Percentiles rank a stretch among this genome's conserved stretches.
These are phyloP conservation scores for Carlito syrichta DNA, from an alignment of 2,113 vertebrate genomes.

Conservation along the genomic window DNA sequence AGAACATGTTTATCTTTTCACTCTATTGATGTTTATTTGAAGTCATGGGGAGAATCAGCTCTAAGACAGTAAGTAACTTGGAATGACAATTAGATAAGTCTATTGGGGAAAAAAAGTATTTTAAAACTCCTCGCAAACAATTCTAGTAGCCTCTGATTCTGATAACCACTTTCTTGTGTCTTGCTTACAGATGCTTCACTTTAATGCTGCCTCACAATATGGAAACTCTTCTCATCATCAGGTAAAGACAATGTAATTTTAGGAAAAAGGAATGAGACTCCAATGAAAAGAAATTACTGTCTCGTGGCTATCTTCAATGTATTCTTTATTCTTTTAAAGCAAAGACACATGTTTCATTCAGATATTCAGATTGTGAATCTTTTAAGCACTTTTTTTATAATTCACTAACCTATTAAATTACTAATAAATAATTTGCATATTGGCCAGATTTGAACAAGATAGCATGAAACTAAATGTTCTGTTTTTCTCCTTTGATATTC, in stretches of 20 bases:
- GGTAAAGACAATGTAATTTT: slow-evolving; percentile 25
- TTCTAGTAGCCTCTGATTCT: neutral
- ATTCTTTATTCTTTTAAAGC: neutral
- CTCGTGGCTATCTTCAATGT: too few species aligned
- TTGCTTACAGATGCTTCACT: slow-evolving; percentile 35
- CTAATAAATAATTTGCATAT: neutral
- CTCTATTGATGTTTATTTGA: neutral
- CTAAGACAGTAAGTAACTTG: neutral
- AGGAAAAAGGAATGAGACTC: neutral
- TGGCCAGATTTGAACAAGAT: neutral
- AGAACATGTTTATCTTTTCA: too few species aligned
- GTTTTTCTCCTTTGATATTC: neutral
- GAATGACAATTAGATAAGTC: neutral
- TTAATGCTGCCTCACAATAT: neutral
- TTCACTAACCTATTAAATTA: neutral
- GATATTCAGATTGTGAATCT: neutral
- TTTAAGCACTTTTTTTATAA: neutral
- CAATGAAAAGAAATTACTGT: too few species aligned
- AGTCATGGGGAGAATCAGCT: accelerated
- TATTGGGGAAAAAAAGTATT: neutral
- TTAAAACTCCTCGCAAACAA: neutral
- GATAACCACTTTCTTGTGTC: neutral
- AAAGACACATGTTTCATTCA: neutral
- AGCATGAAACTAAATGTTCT: neutral
- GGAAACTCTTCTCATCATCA: slow-evolving; percentile 2